Percentiles rank a stretch among this genome's conserved stretches.
Evolutionary conservation across 1,140 invertebrate genomes (phyloP).

Genomic region (Ceratitis capitata): DNA sequence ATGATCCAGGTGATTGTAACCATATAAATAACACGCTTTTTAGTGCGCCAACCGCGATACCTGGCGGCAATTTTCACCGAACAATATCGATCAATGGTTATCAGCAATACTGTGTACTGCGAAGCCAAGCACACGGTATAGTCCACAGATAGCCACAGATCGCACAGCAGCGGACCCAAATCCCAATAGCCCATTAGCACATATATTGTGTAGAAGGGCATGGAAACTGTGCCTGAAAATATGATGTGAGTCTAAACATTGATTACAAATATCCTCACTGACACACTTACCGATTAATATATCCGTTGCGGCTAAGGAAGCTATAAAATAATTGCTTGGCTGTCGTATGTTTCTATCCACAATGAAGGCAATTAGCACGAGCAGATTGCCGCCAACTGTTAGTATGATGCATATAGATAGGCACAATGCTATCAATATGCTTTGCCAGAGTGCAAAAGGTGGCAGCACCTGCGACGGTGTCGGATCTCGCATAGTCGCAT

Average conservation of each 20-base stretch:
- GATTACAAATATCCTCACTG: neutral
- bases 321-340: conserved; percentile 99
- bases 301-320: conserved; percentile 97
- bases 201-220: conserved; percentile 97
- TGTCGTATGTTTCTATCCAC: conserved; percentile 97
- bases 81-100: conserved; percentile 98
- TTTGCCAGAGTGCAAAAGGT: conserved; percentile 91
- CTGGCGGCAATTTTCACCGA: conserved; percentile 98
- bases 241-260: conserved; percentile 48
- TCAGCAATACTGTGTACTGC: conserved; percentile 98
- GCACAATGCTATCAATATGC: conserved; percentile 89
- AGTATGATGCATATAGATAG: conserved; percentile 89
- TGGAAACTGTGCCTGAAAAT: conserved; percentile 84
- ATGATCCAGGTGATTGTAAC: conserved; percentile 98
- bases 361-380: conserved; percentile 95
- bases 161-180: conserved; percentile 94
- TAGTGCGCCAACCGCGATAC: conserved; percentile 97
- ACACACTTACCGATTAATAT: conserved; percentile 89
- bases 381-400: conserved; percentile 94
- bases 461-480: conserved; percentile 74
- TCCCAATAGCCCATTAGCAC: conserved; percentile 97
- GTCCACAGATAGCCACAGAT: conserved; percentile 98
- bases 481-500: conserved; percentile 55
- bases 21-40: conserved; percentile 90
- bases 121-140: conserved; percentile 99